Conservation (phyloP, 1,140 invertebrate species). For the Nasonia giraulti region DNA sequence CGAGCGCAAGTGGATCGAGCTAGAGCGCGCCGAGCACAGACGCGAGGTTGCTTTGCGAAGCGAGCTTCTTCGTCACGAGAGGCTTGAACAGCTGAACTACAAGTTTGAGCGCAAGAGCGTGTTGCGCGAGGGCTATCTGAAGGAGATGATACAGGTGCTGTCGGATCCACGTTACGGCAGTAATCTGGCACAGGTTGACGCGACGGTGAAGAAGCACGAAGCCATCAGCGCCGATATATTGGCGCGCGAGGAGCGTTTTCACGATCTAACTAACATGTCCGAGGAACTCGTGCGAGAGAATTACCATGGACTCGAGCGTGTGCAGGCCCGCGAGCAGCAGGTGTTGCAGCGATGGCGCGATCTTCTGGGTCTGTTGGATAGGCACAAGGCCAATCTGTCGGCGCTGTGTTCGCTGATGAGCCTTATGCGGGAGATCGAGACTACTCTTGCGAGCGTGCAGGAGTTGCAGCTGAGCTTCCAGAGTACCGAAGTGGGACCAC, state of each 20-base stretch:
- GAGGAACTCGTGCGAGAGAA: constrained; percentile 92
- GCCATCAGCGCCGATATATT: constrained; percentile 98
- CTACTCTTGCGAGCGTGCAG: constrained; percentile 86
- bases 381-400: constrained; percentile 88
- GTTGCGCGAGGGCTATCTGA: constrained; percentile 93
- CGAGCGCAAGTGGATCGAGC: constrained; percentile 92
- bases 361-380: constrained; percentile 88
- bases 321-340: constrained; percentile 87
- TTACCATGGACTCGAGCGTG: constrained; percentile 91
- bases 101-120: constrained; percentile 97
- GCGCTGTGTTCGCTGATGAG: constrained; percentile 87
- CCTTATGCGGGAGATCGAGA: constrained; percentile 93
- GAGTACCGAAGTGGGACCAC: constrained; percentile 92
- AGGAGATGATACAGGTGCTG: constrained; percentile 98
- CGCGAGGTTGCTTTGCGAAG: constrained; percentile 94
- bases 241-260: constrained; percentile 94
- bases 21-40: constrained; percentile 96
- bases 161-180: constrained; percentile 94
- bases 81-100: constrained; percentile 95
- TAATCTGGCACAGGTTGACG: constrained; percentile 95
- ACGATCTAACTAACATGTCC: constrained; percentile 93
- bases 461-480: constrained; percentile 88
- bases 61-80: constrained; percentile 93
- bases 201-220: constrained; percentile 98
- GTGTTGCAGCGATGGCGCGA: constrained; percentile 92